Conservation (phyloP, 2,113 vertebrate species). For the Dunckerocampus dactyliophorus region DNA sequence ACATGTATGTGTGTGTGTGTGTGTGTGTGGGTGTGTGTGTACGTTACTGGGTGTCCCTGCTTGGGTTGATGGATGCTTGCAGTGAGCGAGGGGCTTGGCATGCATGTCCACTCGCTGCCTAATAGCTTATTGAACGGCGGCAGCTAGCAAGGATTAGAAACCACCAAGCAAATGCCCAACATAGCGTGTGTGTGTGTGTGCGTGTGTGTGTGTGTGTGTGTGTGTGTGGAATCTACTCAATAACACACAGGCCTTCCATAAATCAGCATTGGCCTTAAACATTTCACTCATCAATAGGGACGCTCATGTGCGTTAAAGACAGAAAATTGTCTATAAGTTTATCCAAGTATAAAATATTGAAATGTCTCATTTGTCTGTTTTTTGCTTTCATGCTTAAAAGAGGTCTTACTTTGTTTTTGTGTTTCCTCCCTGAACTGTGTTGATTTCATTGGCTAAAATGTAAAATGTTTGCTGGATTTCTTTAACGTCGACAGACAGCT, state of each 20-base stretch:
- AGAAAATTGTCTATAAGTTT: conserved; percentile 6
- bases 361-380: background rate
- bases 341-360: background rate
- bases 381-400: background rate
- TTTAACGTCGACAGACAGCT: conserved; percentile 32
- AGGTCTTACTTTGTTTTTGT: background rate
- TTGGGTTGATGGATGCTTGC: conserved; percentile 67
- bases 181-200: conserved; percentile 3
- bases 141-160: conserved; percentile 69
- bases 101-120: conserved; percentile 66
- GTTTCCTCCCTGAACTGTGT: background rate
- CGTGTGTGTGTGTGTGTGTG: conserved; percentile 10
- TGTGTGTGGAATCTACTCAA: conserved; percentile 39
- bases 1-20: background rate
- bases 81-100: conserved; percentile 58
- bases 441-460: conserved; percentile 41
- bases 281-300: conserved; percentile 65
- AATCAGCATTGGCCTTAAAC: conserved; percentile 68
- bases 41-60: conserved; percentile 32
- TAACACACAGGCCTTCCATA: conserved; percentile 47
- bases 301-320: conserved; percentile 34
- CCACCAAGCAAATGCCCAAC: conserved; percentile 53
- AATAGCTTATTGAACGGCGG: conserved; percentile 74
- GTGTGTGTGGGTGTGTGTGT: conserved; percentile 13
- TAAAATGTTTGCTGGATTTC: conserved; percentile 28